Conservation (phyloP, 2,888 invertebrate genomes). For the Electrophaes corylata region DNA sequence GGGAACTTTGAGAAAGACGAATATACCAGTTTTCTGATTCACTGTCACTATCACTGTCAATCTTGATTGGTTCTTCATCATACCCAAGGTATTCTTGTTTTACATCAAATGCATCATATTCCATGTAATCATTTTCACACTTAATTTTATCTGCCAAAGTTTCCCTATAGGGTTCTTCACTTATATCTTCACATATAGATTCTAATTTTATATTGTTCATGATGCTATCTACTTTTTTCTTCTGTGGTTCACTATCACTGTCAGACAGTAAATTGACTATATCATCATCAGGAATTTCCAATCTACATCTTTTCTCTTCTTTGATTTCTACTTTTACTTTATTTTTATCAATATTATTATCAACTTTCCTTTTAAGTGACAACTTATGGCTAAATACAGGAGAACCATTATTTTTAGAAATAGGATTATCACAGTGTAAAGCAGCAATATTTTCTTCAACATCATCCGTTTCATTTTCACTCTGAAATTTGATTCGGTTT, state of each 20-base stretch:
- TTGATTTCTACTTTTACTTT: conserved; percentile 44
- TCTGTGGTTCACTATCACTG: conserved; percentile 55
- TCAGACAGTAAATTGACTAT: conserved; percentile 59
- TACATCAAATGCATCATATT: conserved; percentile 69
- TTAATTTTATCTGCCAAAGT: conserved; percentile 51
- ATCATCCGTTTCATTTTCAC: conserved; percentile 57
- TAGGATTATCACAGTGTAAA: conserved; percentile 37
- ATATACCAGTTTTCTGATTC: conserved; percentile 79
- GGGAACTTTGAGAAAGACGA: conserved; percentile 81
- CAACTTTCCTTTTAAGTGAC: conserved; percentile 60
- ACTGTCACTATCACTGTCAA: conserved; percentile 79
- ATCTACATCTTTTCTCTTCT: conserved; percentile 32
- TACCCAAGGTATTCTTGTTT: conserved; percentile 71
- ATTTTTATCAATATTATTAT: conserved; percentile 26
- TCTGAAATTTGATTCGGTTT: conserved; percentile 59
- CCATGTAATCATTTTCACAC: conserved; percentile 59
- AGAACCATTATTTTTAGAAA: conserved; percentile 27
- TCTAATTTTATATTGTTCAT: conserved; percentile 57
- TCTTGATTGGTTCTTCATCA: conserved; percentile 66
- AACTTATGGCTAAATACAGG: conserved; percentile 45
- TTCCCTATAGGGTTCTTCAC: conserved; percentile 41
- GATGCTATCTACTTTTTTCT: conserved; percentile 26
- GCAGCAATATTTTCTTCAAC: conserved; percentile 52
- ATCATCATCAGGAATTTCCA: conserved; percentile 40
- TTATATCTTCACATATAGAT: conserved; percentile 44